A percentile compares a stretch with the other conserved stretches of the same genome.
These are phyloP conservation scores for Cotesia chilonis DNA, from an alignment of 1,140 invertebrate genomes.

Conservation along the genomic window DNA sequence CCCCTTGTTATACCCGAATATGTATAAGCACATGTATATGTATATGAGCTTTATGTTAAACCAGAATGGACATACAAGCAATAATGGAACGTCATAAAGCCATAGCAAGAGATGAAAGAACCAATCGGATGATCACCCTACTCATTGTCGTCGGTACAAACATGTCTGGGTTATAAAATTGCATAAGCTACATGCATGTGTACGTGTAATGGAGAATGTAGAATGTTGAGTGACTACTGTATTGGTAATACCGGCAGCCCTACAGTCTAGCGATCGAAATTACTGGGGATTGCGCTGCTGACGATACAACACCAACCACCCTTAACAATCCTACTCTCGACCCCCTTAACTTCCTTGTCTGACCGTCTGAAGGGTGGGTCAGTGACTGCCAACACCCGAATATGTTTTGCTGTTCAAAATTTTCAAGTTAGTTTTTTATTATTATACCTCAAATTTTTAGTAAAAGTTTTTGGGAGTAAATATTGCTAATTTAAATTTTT, in stretches of 20 bases:
- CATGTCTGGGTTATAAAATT: slow-evolving; percentile 22
- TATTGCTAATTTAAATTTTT: no score
- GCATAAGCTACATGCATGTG: slow-evolving; percentile 10
- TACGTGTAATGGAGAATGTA: no score
- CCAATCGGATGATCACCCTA: slow-evolving; percentile 21
- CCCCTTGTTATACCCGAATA: neutral
- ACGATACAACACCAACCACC: neutral
- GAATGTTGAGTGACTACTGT: neutral
- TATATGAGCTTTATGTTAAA: no score
- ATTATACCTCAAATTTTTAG: no score
- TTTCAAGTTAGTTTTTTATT: no score
- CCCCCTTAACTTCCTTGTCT: slow-evolving; percentile 9
- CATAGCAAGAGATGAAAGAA: slow-evolving; percentile 29
- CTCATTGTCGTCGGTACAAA: slow-evolving; percentile 8
- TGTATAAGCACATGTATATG: neutral
- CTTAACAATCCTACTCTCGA: neutral
- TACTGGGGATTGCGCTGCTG: slow-evolving; percentile 21
- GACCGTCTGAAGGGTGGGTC: slow-evolving; percentile 25
- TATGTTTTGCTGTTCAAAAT: neutral
- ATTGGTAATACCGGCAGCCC: neutral
- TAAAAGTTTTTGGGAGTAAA: no score
- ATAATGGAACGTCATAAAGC: slow-evolving; percentile 16
- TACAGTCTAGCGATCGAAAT: slow-evolving; percentile 22
- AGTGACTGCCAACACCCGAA: slow-evolving; percentile 34
- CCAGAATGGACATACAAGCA: neutral